Conservation (phyloP, 2,888 invertebrate species). For the Drosophila prostipennis region DNA sequence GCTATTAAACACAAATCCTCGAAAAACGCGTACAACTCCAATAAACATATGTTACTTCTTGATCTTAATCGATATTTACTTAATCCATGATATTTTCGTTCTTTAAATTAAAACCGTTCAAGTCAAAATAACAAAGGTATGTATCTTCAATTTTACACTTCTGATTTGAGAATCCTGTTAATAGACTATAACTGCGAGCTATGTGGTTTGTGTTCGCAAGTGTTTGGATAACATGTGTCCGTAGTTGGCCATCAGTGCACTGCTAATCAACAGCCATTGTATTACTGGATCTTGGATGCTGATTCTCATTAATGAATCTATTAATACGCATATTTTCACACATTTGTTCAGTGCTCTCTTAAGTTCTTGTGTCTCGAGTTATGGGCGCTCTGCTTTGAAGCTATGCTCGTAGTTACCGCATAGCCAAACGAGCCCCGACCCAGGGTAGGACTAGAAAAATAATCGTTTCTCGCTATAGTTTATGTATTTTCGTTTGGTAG, state of each 20-base stretch:
- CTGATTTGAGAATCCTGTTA: slow-evolving; percentile 21
- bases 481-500: slow-evolving; percentile 43
- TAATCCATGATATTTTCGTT: slow-evolving; percentile 32
- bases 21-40: slow-evolving; percentile 16
- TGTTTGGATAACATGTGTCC: slow-evolving; percentile 59
- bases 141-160: not conserved
- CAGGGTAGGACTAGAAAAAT: slow-evolving; percentile 62
- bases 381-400: slow-evolving; percentile 56
- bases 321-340: slow-evolving; percentile 29
- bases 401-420: slow-evolving; percentile 56
- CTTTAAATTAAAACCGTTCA: slow-evolving; percentile 11
- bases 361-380: slow-evolving; percentile 8
- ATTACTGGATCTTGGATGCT: slow-evolving; percentile 21
- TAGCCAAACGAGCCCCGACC: slow-evolving; percentile 67
- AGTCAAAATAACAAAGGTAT: slow-evolving; percentile 1
- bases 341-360: slow-evolving; percentile 30
- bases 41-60: slow-evolving; percentile 14
- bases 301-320: slow-evolving; percentile 16
- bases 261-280: slow-evolving; percentile 42
- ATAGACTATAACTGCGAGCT: slow-evolving; percentile 28
- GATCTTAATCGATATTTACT: slow-evolving; percentile 12
- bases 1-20: slow-evolving; percentile 29
- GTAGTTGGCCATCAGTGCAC: slow-evolving; percentile 45
- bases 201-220: slow-evolving; percentile 36
- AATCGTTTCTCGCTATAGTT: slow-evolving; percentile 24